A percentile compares a stretch with the other conserved stretches of the same genome.
These are phyloP conservation scores for Malacoraja senta DNA, from an alignment of 2,797 vertebrate species.

Conservation along the genomic window DNA sequence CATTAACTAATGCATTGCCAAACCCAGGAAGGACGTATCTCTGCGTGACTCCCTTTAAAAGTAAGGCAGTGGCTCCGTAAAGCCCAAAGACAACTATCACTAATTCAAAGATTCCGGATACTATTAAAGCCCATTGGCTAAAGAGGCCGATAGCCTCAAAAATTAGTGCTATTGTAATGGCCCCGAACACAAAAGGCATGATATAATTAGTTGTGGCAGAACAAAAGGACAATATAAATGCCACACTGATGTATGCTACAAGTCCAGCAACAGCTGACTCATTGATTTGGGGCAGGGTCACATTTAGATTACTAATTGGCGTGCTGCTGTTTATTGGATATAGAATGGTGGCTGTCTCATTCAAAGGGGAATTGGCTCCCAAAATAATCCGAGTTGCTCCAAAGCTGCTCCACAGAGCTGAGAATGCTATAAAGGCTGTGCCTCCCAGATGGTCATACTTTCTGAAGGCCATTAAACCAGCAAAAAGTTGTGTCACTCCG, in stretches of 20 bases:
- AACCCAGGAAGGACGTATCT: conserved; percentile 74
- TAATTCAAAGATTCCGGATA: conserved; percentile 68
- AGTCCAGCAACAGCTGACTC: conserved; percentile 71
- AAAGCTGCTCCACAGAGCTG: conserved; percentile 77
- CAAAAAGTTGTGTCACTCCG: conserved; percentile 73
- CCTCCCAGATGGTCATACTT: conserved; percentile 80
- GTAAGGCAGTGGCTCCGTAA: conserved; percentile 69
- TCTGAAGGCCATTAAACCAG: conserved; percentile 74
- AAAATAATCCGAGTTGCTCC: conserved; percentile 69
- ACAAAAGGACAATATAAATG: conserved; percentile 73
- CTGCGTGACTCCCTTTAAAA: conserved; percentile 75
- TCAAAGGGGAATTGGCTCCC: conserved; percentile 45
- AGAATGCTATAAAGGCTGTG: conserved; percentile 73
- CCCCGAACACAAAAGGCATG: conserved; percentile 81
- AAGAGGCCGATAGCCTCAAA: conserved; percentile 72
- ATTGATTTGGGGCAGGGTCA: conserved; percentile 42
- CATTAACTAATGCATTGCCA: conserved; percentile 77
- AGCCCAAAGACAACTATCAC: conserved; percentile 69
- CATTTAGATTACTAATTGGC: background rate
- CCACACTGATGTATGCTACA: conserved; percentile 69
- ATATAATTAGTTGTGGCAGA: conserved; percentile 81
- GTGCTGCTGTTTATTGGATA: background rate
- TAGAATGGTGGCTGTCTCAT: conserved; percentile 30
- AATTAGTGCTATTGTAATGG: conserved; percentile 66
- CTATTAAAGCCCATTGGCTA: conserved; percentile 65